Conservation (phyloP, 2,797 vertebrate species). For the Chanos chanos region DNA sequence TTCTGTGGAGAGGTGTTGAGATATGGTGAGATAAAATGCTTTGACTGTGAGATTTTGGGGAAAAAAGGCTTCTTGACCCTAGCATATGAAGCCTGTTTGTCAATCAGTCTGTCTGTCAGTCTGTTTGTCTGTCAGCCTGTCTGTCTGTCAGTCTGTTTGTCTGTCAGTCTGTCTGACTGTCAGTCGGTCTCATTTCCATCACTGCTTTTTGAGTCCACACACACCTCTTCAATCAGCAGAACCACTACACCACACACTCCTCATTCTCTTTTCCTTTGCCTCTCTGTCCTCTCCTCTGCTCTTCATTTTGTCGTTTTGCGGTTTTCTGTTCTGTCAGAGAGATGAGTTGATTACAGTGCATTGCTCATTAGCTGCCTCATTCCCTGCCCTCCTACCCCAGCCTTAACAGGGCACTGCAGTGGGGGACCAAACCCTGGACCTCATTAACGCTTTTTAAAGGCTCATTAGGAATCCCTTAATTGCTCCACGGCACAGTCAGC, state of each 20-base stretch:
- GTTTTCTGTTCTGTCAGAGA: not conserved
- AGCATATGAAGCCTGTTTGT: too few relatives aligned
- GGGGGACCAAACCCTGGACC: conserved; percentile 12
- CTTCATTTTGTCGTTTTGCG: not conserved
- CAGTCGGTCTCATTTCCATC: too few relatives aligned
- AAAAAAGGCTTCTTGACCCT: too few relatives aligned
- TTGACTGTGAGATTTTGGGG: too few relatives aligned
- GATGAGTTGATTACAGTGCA: conserved; percentile 27
- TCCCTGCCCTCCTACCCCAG: not conserved
- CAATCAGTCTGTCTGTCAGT: not conserved
- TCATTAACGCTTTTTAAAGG: conserved; percentile 33
- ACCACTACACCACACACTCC: too few relatives aligned
- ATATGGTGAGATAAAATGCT: too few relatives aligned
- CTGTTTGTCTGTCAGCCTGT: too few relatives aligned
- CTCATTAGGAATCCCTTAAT: conserved; percentile 27
- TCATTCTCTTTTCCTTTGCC: not conserved
- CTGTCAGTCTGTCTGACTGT: not conserved
- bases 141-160: too few relatives aligned
- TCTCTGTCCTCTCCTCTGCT: not conserved
- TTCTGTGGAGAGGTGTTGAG: too few relatives aligned
- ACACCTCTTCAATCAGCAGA: too few relatives aligned
- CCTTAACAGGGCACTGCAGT: conserved; percentile 25
- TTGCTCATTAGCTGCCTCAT: conserved; percentile 21
- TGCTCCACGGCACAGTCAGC: conserved; percentile 18
- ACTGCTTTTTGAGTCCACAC: too few relatives aligned